Conservation (phyloP, 1,140 invertebrate species). For the Polypedilum vanderplanki region DNA sequence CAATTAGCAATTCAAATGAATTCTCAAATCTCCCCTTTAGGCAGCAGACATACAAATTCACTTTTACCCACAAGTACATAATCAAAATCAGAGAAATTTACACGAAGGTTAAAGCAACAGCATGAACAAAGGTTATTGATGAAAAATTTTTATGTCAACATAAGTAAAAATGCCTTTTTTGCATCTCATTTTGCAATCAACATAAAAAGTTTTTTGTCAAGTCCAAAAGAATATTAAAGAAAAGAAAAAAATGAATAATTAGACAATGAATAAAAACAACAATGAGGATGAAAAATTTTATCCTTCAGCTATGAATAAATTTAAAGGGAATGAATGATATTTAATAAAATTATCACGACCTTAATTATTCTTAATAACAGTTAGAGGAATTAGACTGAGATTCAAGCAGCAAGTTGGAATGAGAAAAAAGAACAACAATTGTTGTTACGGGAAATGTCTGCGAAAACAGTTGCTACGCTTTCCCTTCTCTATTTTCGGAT, state of each 20-base stretch:
- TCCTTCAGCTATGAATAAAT: constrained; percentile 22
- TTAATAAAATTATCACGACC: constrained; percentile 29
- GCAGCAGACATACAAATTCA: no score
- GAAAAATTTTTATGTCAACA: neutral
- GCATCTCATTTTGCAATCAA: constrained; percentile 12
- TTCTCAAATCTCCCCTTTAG: no score
- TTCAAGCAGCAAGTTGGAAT: neutral
- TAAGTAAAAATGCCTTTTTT: neutral
- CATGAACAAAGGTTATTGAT: neutral
- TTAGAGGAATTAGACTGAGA: neutral
- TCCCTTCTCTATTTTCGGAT: neutral
- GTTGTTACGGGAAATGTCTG: constrained; percentile 21
- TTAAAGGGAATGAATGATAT: constrained; percentile 26
- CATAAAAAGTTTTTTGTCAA: neutral
- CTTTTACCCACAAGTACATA: no score
- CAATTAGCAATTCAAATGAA: no score
- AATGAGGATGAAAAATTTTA: neutral
- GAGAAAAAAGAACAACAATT: neutral
- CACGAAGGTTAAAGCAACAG: neutral
- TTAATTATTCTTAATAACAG: constrained; percentile 26
- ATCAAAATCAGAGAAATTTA: no score
- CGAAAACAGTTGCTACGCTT: constrained; percentile 2
- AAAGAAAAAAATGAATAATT: constrained; percentile 17
- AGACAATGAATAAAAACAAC: constrained; percentile 24
- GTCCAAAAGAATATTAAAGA: neutral